Percentiles rank a stretch among this genome's conserved stretches.
Evolutionary conservation across 2,797 vertebrate species (phyloP).

Genomic region (Sylvia borin): DNA sequence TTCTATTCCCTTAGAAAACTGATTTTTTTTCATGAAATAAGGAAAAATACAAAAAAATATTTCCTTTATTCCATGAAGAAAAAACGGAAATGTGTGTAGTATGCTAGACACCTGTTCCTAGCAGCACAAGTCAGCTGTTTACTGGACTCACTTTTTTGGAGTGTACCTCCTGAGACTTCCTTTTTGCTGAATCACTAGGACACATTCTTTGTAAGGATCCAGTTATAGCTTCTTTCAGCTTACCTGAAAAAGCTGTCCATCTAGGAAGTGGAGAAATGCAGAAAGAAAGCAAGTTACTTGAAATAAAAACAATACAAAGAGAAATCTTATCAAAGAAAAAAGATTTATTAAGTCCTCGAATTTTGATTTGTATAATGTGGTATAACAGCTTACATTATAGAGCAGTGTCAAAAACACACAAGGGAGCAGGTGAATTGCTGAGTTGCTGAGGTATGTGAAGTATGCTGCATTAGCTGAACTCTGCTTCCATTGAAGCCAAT

Average conservation of each 20-base stretch:
- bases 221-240: not conserved
- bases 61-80: not conserved
- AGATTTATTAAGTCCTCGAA: not conserved
- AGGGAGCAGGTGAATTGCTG: not conserved
- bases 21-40: not conserved
- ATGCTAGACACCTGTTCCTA: not conserved
- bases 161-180: not conserved
- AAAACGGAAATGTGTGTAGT: rapidly evolving
- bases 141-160: not conserved
- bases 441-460: not conserved
- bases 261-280: not conserved
- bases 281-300: not conserved
- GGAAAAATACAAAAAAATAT: rapidly evolving
- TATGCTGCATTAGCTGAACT: not conserved
- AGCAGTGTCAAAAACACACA: not conserved
- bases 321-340: not conserved
- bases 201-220: not conserved
- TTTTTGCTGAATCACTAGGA: not conserved
- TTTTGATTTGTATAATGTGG: rapidly evolving
- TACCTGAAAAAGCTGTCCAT: not conserved
- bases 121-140: not conserved
- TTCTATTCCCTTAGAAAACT: not conserved
- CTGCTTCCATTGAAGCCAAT: not conserved
- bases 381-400: not conserved
- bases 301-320: not conserved